Evolutionary conservation across 2,888 invertebrate species (phyloP), one percentile per base, ranked within the genome.

Genomic region (Arge pagana): DNA sequence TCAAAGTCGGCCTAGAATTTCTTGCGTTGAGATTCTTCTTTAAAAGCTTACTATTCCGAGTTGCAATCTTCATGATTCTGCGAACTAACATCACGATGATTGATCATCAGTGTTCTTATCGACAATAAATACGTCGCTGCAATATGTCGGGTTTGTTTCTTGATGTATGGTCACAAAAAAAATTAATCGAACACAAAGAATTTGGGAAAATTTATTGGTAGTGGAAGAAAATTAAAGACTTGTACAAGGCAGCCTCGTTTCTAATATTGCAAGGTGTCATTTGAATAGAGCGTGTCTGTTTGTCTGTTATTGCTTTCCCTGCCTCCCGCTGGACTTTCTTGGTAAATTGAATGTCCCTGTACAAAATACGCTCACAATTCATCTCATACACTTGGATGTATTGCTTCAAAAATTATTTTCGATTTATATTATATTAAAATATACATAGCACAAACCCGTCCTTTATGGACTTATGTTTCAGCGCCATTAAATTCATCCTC

Each of bases 231-330:
- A 13, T 10, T 16, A 15, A 35, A 10, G 24, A 11, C 33, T 42
- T 18, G 5, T n/a, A 43, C 26, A 35, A 33, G 36, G 11, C 37
- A 37, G 48, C n/a, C 37, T 48, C 18, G 33, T 18, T 18, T 48
- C 13, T 37, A 48, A 50, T 45, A 36, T 59, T 60, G 58, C 53
- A 56, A 65, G 64, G 62, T 68, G 63, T 61, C 57, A 70, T 67
- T 63, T 72, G 66, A 74, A 70, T 67, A 67, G 67, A 71, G 63
- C 70, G 67, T 72, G 67, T 74, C 74, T 72, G 66, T 74, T 74
- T 75, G 67, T 76, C 76, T 76, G 76, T 76, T 75, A 71, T 76
- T 74, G 76, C 76, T 73, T 75, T 68, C 73, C 76, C 71, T 69
- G 70, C 68, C 66, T 76, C 68, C 72, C 70, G 70, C 71, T 76